phyloP scores from a whole-genome alignment of 2,888 invertebrate genomes.

The Pseudanteris insignis region DNA sequence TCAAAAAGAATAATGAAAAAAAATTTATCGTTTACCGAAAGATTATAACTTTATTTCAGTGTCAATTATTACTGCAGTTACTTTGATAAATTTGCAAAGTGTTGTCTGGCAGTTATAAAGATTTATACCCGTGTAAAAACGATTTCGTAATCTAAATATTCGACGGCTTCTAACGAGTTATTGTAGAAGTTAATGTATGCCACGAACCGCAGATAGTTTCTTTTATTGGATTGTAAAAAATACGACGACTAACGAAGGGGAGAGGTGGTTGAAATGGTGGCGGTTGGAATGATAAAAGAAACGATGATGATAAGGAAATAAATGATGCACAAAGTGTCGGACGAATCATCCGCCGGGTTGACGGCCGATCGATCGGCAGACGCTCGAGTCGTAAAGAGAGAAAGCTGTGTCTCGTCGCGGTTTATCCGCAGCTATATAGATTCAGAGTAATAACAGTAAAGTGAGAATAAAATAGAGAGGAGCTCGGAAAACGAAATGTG shows the following conservation, averaged over 20 bases:
- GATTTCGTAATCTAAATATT: too few species aligned
- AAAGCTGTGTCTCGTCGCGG: slow-evolving; percentile 21
- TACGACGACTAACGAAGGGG: background rate
- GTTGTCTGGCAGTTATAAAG: too few species aligned
- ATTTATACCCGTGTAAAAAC: too few species aligned
- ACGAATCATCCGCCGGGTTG: slow-evolving; percentile 21
- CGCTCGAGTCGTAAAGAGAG: slow-evolving; percentile 28
- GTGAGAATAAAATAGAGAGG: slow-evolving; percentile 39
- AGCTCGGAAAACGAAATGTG: slow-evolving; percentile 32
- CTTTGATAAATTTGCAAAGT: too few species aligned
- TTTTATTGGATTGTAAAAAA: background rate
- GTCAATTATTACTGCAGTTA: too few species aligned
- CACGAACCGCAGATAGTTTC: too few species aligned
- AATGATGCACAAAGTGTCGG: slow-evolving; percentile 26
- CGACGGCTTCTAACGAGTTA: too few species aligned
- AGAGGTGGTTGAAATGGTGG: background rate
- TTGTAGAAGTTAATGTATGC: too few species aligned
- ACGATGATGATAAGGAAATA: slow-evolving; percentile 20
- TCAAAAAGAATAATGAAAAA: too few species aligned
- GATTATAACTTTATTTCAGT: too few species aligned
- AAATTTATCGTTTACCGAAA: too few species aligned
- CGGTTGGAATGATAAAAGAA: slow-evolving; percentile 7
- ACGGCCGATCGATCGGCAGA: slow-evolving; percentile 36
- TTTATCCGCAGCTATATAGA: slow-evolving; percentile 24
- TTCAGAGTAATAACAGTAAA: slow-evolving; percentile 40